phyloP scores from a whole-genome alignment of 2,888 invertebrate species.

The Hypena proboscidalis region DNA sequence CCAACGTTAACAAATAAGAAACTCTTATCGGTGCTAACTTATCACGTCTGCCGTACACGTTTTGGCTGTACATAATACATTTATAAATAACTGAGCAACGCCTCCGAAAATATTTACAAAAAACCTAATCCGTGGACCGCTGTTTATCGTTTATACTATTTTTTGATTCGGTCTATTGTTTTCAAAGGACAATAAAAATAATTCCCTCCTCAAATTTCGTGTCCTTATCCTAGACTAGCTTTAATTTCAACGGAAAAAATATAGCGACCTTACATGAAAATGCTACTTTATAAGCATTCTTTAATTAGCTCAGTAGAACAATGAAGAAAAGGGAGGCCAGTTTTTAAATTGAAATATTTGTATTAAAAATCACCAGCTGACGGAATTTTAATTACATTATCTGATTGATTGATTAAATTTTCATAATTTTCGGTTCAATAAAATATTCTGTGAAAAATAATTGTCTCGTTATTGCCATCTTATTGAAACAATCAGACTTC shows the following conservation, averaged over 20 bases:
- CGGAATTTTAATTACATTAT: background rate
- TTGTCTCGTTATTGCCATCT: background rate
- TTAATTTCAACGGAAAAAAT: too few relatives aligned
- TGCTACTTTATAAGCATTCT: too few relatives aligned
- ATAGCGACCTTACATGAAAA: too few relatives aligned
- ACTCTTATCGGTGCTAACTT: slow-evolving; percentile 55
- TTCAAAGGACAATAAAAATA: background rate
- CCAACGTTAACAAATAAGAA: slow-evolving; percentile 64
- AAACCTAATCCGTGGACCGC: background rate
- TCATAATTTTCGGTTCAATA: background rate
- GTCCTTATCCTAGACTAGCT: background rate
- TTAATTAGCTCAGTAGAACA: too few relatives aligned
- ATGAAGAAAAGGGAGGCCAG: too few relatives aligned
- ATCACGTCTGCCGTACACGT: slow-evolving; percentile 45
- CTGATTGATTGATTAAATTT: background rate
- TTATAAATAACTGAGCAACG: slow-evolving; percentile 5
- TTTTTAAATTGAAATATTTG: too few relatives aligned
- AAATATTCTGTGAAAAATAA: background rate
- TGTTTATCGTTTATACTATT: too few relatives aligned
- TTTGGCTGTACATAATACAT: slow-evolving; percentile 24
- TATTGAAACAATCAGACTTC: background rate
- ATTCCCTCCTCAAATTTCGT: background rate
- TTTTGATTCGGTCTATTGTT: background rate
- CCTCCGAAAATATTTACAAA: background rate
- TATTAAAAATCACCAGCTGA: background rate